Base-by-base conservation (phyloP, 1,140 invertebrate genomes). In the Drosophila pruinosa region DNA sequence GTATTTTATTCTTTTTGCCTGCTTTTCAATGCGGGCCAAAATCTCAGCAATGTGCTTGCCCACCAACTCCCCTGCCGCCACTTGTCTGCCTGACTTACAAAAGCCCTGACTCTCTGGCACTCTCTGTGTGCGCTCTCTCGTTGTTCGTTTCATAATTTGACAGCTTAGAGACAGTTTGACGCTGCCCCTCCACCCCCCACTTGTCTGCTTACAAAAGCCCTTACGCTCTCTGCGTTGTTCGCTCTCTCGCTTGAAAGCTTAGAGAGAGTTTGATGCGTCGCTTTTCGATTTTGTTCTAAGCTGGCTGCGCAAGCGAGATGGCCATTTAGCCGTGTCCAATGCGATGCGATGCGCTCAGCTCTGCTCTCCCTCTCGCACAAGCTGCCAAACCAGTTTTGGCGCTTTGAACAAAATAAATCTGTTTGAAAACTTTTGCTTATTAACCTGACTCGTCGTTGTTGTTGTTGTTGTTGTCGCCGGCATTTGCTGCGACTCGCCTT, bases 211-310 rank as follows among this genome's bases (percentile, higher is more conserved):
- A n/a, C n/a, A n/a, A n/a, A n/a, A n/a, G n/a, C n/a, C n/a, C 36
- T 15, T n/a, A 4, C 58, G 6, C 31, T 39, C 52, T 38, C 62
- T 38, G 4, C 21, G 3, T 2, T 5, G 3, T 22, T n/a, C n/a
- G 28, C 7, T 21, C 26, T 26, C 28, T 47, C n/a, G 3, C 15
- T 58, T 58, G 31, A 70, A 70, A 85, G 72, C 76, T 83, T 80
- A 73, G 81, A 70, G 47, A 31, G 24, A 31, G 47, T 48, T 57
- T 64, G 47, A 47, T 45, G 21, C 62, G 48, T 59, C 56, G 72
- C 59, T 72, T 79, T 75, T 79, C 67, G 68, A 73, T 74, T 86
- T 78, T 72, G 69, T 86, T 86, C 80, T 85, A 85, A 85, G 69
- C 81, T 67, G 34, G 26, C 56, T 15, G 64, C 50, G 52, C 34